Evolutionary conservation across 2,888 invertebrate genomes (phyloP).

Genomic region (Nephrotoma flavescens): DNA sequence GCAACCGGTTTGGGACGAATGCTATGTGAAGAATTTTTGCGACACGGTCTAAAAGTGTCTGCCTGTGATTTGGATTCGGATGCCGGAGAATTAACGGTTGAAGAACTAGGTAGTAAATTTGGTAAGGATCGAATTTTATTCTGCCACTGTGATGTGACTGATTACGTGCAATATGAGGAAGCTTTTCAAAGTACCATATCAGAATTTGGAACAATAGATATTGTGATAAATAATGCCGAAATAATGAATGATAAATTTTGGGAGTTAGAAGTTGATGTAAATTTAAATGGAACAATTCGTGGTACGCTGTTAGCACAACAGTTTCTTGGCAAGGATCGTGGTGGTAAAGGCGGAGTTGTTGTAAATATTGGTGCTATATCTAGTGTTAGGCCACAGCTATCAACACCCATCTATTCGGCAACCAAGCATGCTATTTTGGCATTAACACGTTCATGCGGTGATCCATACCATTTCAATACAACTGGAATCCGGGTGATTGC

Average conservation of each 20-base stretch:
- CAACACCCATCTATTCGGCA: constrained; percentile 61
- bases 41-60: constrained; percentile 60
- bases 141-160: constrained; percentile 62
- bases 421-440: constrained; percentile 64
- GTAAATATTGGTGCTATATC: constrained; percentile 63
- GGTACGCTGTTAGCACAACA: constrained; percentile 59
- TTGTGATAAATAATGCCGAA: constrained; percentile 68
- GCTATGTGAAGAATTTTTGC: constrained; percentile 55
- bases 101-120: constrained; percentile 46
- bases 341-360: constrained; percentile 60
- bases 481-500: constrained; percentile 58
- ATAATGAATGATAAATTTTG: constrained; percentile 63
- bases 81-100: constrained; percentile 51
- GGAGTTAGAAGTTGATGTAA: constrained; percentile 62
- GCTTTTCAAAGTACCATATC: constrained; percentile 58
- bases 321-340: constrained; percentile 60
- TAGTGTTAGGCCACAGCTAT: constrained; percentile 50
- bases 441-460: constrained; percentile 57
- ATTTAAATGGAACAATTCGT: constrained; percentile 63
- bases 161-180: constrained; percentile 64
- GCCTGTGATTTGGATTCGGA: constrained; percentile 60
- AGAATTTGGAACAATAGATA: constrained; percentile 56
- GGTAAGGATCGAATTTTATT: constrained; percentile 55
- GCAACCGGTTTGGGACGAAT: constrained; percentile 58
- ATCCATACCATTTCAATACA: constrained; percentile 54